Evolutionary conservation across 2,888 invertebrate genomes (phyloP), one percentile per base, ranked within the genome.

Genomic region (Taenaris catops): DNA sequence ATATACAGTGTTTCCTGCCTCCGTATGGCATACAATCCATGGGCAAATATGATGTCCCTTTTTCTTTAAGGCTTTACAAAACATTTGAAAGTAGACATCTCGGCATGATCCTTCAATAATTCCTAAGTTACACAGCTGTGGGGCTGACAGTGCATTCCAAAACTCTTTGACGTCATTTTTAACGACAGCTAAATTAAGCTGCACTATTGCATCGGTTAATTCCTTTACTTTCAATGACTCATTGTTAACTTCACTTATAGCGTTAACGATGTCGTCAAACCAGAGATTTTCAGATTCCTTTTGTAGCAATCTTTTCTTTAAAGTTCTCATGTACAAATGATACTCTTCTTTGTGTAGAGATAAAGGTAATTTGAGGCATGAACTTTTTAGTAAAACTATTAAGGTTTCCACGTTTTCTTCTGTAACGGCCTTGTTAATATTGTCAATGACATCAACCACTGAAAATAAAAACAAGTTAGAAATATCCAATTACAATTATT

Each of bases 401-500:
- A 91, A 71, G 5, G 63, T 65, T 3, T 67, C 63, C 4, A 79
- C 68, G 56, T 90, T 86, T 46, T 89, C 89, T 21, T 80, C 73
- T 40, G 76, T 62, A 8, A 93, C 89, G 9, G 91, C 89, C 37
- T 80, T 76, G 56, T 92, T 92, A 29, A 93, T 88, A 34, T 69
- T 65, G 36, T 88, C 78, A 41, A 93, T 76, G 5, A 90, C 84
- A 35, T 69, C 57, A 19, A 91, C 88, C 68, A 89, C 90, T 88
- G 63, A 11, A 81, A 81, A 38, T 48, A 34, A n/a, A n/a, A n/a
- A n/a, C n/a, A n/a, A n/a, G n/a, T n/a, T n/a, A n/a, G n/a, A n/a
- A n/a, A n/a, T n/a, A n/a, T n/a, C n/a, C n/a, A n/a, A n/a, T n/a
- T n/a, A n/a, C n/a, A n/a, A n/a, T n/a, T n/a, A n/a, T n/a, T n/a